Evolutionary conservation across 2,113 vertebrate genomes (phyloP).

Genomic region (Pantherophis guttatus): DNA sequence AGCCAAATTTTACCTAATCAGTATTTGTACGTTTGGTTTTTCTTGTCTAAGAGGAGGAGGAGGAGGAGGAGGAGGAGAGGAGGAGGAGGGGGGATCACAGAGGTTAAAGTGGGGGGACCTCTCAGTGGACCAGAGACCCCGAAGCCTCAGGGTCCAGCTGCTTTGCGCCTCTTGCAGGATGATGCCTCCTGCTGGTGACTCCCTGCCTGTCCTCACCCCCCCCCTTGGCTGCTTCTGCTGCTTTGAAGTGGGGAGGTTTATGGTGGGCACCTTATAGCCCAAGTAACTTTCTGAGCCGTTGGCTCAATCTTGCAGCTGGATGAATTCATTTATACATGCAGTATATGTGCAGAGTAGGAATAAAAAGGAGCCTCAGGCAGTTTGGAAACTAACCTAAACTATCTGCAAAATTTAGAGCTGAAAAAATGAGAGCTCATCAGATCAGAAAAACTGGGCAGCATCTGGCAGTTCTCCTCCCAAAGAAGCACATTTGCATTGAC

Average conservation of each 20-base stretch:
- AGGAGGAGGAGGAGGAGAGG: too few species aligned
- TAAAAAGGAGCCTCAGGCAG: not conserved
- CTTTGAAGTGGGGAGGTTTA: not conserved
- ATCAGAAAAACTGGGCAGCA: not conserved
- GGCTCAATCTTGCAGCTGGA: not conserved
- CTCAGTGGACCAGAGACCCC: not conserved
- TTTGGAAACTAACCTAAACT: not conserved
- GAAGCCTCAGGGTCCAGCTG: not conserved
- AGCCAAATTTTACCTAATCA: not conserved
- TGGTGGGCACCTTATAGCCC: not conserved
- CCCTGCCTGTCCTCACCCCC: not conserved
- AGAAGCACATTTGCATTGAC: not conserved
- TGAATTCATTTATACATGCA: not conserved
- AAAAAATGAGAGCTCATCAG: not conserved
- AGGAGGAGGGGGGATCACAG: not conserved
- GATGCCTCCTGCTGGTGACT: not conserved
- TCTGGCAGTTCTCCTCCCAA: not conserved
- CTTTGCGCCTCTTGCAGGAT: not conserved
- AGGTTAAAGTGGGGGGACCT: not conserved
- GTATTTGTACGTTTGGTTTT: not conserved
- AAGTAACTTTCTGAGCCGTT: not conserved
- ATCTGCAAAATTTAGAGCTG: not conserved
- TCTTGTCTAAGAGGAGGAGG: too few species aligned
- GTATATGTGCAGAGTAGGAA: not conserved
- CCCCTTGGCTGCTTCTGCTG: not conserved